A percentile compares a stretch with the other conserved stretches of the same genome.
Evolutionary conservation across 2,797 vertebrate genomes (phyloP).

Genomic region (Taenioides sp.): DNA sequence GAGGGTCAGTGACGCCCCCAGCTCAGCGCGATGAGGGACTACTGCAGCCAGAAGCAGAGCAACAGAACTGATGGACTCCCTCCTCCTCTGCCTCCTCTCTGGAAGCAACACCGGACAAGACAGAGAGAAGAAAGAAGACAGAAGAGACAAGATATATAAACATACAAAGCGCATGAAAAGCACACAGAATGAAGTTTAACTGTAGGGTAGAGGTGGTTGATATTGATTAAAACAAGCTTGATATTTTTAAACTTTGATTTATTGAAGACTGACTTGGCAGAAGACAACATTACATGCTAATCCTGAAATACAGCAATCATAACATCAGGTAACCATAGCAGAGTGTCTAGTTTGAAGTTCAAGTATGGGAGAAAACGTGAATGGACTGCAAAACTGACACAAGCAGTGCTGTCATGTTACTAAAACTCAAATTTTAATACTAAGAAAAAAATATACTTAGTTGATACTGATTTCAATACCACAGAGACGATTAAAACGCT

Average conservation of each 20-base stretch:
- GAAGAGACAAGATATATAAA: slow-evolving; percentile 35
- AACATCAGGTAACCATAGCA: too few relatives aligned
- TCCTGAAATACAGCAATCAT: too few relatives aligned
- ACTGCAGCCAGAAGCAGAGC: slow-evolving; percentile 88
- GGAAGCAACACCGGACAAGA: slow-evolving; percentile 62
- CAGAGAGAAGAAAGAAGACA: slow-evolving; percentile 20
- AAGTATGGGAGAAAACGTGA: not conserved
- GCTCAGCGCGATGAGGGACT: slow-evolving; percentile 90
- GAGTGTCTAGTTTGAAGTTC: not conserved
- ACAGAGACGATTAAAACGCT: not conserved
- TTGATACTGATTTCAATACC: not conserved
- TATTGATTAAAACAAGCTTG: not conserved
- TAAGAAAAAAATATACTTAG: too few relatives aligned
- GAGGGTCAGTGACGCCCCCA: slow-evolving; percentile 34
- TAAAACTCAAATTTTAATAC: too few relatives aligned
- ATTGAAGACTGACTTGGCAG: too few relatives aligned
- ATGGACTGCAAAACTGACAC: too few relatives aligned
- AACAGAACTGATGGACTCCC: slow-evolving; percentile 89
- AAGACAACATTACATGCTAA: too few relatives aligned
- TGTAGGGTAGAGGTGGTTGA: not conserved
- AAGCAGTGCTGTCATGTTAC: too few relatives aligned
- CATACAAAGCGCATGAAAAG: slow-evolving; percentile 42
- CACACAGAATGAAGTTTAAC: slow-evolving; percentile 7
- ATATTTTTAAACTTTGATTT: too few relatives aligned
- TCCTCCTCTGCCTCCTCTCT: slow-evolving; percentile 82